A percentile compares a stretch with the other conserved stretches of the same genome.
Conservation (phyloP, 2,888 invertebrate species). For the Mycalesis mineus region DNA sequence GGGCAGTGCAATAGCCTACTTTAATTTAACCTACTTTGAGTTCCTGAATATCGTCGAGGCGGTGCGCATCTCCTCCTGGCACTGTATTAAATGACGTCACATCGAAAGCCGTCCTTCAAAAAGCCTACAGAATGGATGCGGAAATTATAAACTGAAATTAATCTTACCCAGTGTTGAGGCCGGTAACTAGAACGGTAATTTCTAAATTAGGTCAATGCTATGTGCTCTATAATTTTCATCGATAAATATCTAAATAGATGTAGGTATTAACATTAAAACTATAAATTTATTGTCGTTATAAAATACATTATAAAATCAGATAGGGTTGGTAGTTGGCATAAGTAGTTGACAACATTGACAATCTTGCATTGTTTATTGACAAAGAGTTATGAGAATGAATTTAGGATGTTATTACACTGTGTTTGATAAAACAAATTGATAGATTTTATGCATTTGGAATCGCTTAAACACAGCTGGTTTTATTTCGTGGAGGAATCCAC, state of each 20-base stretch:
- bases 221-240: conserved; percentile 2
- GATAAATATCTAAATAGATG: not conserved
- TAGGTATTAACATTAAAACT: conserved; percentile 2
- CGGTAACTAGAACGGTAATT: conserved; percentile 49
- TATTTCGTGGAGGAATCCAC: too few relatives aligned
- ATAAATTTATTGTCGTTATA: conserved; percentile 21
- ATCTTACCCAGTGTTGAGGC: conserved; percentile 47
- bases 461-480: too few relatives aligned
- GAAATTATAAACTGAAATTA: conserved; percentile 68
- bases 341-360: conserved; percentile 1
- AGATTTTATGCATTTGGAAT: too few relatives aligned
- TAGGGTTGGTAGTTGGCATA: conserved; percentile 14
- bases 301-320: conserved; percentile 17
- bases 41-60: conserved; percentile 63
- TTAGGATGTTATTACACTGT: too few relatives aligned
- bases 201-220: conserved; percentile 53
- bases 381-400: not conserved
- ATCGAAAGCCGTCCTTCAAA: conserved; percentile 49
- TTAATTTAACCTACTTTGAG: conserved; percentile 73
- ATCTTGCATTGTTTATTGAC: not conserved
- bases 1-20: conserved; percentile 75
- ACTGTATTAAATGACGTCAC: conserved; percentile 70
- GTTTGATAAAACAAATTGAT: too few relatives aligned
- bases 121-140: conserved; percentile 57
- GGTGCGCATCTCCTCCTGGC: conserved; percentile 69